Base-by-base conservation (phyloP, 2,113 vertebrate species). In the Lasiurus cinereus region DNA sequence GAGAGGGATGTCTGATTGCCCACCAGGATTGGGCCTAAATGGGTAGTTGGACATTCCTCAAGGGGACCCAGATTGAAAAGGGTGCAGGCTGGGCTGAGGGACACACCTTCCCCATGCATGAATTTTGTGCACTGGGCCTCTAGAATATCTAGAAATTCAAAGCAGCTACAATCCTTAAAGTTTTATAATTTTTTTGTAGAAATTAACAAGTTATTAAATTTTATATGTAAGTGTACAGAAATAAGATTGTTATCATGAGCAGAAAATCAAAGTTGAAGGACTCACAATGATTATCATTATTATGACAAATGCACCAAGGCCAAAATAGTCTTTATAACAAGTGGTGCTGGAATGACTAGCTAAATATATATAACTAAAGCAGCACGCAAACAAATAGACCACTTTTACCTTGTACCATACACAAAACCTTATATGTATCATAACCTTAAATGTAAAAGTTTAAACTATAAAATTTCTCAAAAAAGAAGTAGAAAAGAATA, bases 231-330 rank as follows among this genome's bases (percentile, higher is more conserved):
- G 59, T 56, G 16, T 16, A 89, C 54, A 83, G 84, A 93, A 76
- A 46, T 66, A 76, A 76, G 46, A 83, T 6, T 46, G 29, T 36
- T 76, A 33, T 76, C 12, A 76, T 13, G 82, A 88, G 27, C 33
- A 88, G 56, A 93, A 74, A 6, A 76, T 48, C 31, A 39, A 83
- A 69, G 13, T 74, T 90, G 86, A 94, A 94, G n/a, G 16, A 50
- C 29, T 93, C 54, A 56, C 4, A 39, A 62, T 29, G 29, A 64
- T 48, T 22, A 79, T 39, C 8, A 39, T 39, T 29, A 54, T 64
- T 78, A 50, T 14, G 24, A 48, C 10, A 79, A 33, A 66, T 74
- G 12, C 29, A 2, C 56, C 18, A 18, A 59, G 12, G 31, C 29
- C 24, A 67, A 83, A 93, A 52, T 43, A n/a, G 24, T n/a, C 66